Evolutionary conservation across 2,888 invertebrate genomes (phyloP), one percentile per base, ranked within the genome.

Genomic region (Alsophila aescularia): DNA sequence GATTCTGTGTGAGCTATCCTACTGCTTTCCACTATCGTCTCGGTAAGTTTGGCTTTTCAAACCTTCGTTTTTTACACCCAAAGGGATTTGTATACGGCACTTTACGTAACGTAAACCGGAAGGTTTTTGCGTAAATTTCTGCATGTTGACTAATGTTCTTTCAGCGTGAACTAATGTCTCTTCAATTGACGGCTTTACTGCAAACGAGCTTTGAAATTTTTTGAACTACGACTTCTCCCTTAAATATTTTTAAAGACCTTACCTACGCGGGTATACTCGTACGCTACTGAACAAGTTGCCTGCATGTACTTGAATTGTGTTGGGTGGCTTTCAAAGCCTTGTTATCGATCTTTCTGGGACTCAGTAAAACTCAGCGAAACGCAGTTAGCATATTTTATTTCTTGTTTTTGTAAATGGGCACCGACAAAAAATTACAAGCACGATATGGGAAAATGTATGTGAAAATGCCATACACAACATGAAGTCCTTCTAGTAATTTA

Each of bases 11-110:
- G 14, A 50, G 31, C 8, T 43, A 8, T 16, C 13, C 13, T 12
- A 40, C 51, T 42, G 56, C 3, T 15, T 43, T 40, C 24, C 34
- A 52, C 36, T 13, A 21, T 29, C 41, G 55, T 51, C 29, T 51
- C 31, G 73, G 75, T 77, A 77, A 82, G 70, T 79, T 83, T 73
- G 74, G 72, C 69, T 75, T 79, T 77, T 65, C 67, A 77, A 79
- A 79, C 76, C 77, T 77, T 75, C 77, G 75, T 77, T 82, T 83
- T 83, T 82, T 79, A 73, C 70, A 70, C 71, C 74, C 68, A 64
- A 70, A 72, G 71, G 77, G 77, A 79, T 81, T 81, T 79, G 70
- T 75, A 67, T 76, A 73, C 72, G 67, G 67, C 67, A 69, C 70
- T 72, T 69, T 77, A 68, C 63, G 66, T 67, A 69, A 71, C 67